A percentile compares a stretch with the other conserved stretches of the same genome.
Conservation (phyloP, 2,888 invertebrate genomes). For the Himalopsyche japonica region DNA sequence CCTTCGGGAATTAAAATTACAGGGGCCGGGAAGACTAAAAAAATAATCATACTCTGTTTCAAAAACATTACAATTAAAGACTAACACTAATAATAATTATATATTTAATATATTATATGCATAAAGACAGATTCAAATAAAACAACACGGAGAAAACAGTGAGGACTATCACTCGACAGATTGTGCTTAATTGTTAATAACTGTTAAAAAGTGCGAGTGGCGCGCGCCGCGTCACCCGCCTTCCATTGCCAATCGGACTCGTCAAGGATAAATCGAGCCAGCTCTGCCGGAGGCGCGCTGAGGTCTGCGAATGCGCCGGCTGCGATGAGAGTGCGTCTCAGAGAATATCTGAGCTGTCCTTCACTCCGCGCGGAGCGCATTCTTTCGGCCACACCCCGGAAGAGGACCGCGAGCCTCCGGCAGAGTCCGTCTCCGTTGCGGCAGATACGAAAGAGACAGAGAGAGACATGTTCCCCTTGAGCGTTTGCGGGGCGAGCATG, state of each 20-base stretch:
- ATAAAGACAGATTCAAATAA: conserved; percentile 37
- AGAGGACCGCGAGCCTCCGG: conserved; percentile 46
- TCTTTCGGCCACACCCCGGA: not conserved
- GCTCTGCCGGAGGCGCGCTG: conserved; percentile 54
- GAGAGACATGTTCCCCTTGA: conserved; percentile 11
- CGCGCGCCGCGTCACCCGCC: not conserved
- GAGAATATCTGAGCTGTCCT: not conserved
- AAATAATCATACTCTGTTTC: conserved; percentile 34
- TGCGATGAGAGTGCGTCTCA: not conserved
- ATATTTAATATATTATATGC: not conserved
- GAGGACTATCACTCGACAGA: conserved; percentile 1
- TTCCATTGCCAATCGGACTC: not conserved
- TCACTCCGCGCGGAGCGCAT: conserved; percentile 43
- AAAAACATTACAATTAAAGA: conserved; percentile 38
- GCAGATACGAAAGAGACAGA: not conserved
- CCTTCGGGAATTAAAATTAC: conserved; percentile 36
- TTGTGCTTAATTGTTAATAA: not conserved
- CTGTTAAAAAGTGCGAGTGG: not conserved
- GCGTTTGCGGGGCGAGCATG: conserved; percentile 25
- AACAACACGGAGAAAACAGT: conserved; percentile 25
- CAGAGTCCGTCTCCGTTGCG: not conserved
- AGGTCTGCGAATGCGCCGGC: conserved; percentile 53
- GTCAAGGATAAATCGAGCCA: conserved; percentile 44
- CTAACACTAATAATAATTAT: conserved; percentile 26
- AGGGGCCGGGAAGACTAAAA: conserved; percentile 40